Evolutionary conservation across 2,113 vertebrate species (phyloP), one percentile per base, ranked within the genome.

Genomic region (Talpa occidentalis): DNA sequence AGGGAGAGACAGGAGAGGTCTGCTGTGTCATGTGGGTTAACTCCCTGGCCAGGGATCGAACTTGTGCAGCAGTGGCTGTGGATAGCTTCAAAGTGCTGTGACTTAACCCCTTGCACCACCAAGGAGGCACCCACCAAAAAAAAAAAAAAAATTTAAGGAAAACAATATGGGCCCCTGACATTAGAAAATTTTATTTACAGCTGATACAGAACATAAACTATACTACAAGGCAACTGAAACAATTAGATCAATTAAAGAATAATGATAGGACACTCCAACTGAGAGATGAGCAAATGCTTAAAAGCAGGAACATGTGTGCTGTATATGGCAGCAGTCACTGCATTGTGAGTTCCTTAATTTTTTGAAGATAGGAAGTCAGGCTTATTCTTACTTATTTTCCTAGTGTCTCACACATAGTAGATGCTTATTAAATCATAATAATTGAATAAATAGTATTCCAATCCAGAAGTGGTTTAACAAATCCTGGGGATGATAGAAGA

Each of bases 341-440:
- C 14, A 11, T 60, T 40, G 52, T 74, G 49, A 92, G 64, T 73
- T 74, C 14, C 24, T 73, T 94, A 49, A 78, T 89, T 85, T 8
- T 83, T 81, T 49, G 62, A 60, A 60, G 54, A 32, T 30, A 79
- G 35, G 26, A 93, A 60, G 28, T 88, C 83, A 92, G 60, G 35
- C 42, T 91, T 79, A 44, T 85, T 80, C n/a, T n/a, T 74, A 28
- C 54, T 89, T 91, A 88, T 88, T 89, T 54, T 62, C 40, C 66
- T 62, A 52, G 44, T 11, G 15, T 44, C 62, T 95, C 74, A 79
- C 22, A 79, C n/a, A 52, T 64, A 69, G 40, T 82, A 90, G 52
- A 59, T 79, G 49, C 37, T 59, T 76, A 90, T n/a, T 92, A 73
- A 94, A 77, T 96, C 35, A 91, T 66, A 92, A 22, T 83, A 83